Conservation (phyloP, 1,140 invertebrate species). For the Parapsyche elsis region DNA sequence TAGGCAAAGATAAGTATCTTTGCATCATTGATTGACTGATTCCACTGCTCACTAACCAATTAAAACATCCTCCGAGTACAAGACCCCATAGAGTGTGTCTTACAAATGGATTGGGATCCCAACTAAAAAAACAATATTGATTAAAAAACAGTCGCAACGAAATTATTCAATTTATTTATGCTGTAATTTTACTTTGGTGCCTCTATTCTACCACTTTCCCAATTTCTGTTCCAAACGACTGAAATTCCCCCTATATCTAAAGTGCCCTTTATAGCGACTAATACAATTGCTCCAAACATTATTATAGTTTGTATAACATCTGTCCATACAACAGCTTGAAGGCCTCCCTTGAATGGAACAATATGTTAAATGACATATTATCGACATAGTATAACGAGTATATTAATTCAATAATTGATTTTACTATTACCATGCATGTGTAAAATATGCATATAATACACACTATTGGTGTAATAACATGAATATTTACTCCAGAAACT, state of each 20-base stretch:
- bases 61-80: conserved; percentile 81
- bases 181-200: conserved; percentile 72
- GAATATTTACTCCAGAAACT: conserved; percentile 88
- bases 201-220: conserved; percentile 79
- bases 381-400: background rate
- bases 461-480: conserved; percentile 83
- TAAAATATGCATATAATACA: conserved; percentile 92
- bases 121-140: conserved; percentile 64
- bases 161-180: background rate
- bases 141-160: conserved; percentile 15
- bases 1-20: conserved; percentile 78
- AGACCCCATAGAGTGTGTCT: conserved; percentile 83
- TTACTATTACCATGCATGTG: conserved; percentile 77
- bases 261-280: conserved; percentile 84
- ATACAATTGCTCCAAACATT: conserved; percentile 85
- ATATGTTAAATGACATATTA: background rate
- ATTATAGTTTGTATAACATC: conserved; percentile 89
- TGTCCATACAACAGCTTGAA: conserved; percentile 94
- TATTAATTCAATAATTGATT: too few relatives aligned
- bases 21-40: conserved; percentile 89
- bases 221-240: conserved; percentile 76
- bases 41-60: conserved; percentile 82
- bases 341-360: conserved; percentile 78
- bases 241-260: conserved; percentile 80
- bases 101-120: conserved; percentile 74